Evolutionary conservation across 2,888 invertebrate genomes (phyloP).

Genomic region (Oligia latruncula): DNA sequence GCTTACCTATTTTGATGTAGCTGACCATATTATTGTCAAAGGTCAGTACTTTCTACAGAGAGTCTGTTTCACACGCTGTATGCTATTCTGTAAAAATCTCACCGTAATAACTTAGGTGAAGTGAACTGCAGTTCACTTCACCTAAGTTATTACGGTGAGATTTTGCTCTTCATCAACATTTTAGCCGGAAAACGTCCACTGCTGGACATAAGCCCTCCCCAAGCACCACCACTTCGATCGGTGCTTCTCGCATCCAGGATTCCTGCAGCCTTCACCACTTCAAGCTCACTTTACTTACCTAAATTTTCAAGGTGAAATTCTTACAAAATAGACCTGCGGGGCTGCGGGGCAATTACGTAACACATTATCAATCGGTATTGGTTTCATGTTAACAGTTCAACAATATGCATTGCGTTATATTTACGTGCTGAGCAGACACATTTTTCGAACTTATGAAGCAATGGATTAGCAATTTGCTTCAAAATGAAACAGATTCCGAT

Average conservation of each 20-base stretch:
- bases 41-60: neutral
- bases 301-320: neutral
- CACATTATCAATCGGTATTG: too few species aligned
- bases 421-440: too few species aligned
- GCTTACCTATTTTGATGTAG: neutral
- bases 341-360: too few species aligned
- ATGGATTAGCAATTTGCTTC: too few species aligned
- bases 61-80: neutral
- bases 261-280: neutral
- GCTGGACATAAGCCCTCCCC: neutral
- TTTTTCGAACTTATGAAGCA: too few species aligned
- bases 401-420: too few species aligned
- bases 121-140: neutral
- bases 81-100: neutral
- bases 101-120: too few species aligned
- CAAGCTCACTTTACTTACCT: neutral
- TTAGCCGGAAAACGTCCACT: neutral
- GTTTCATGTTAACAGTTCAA: too few species aligned
- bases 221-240: neutral
- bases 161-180: neutral
- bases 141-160: too few species aligned
- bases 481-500: too few species aligned
- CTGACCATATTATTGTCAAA: neutral
- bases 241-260: neutral
- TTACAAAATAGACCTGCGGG: neutral